Conservation (phyloP, 2,113 vertebrate species). For the Elachura formosa region DNA sequence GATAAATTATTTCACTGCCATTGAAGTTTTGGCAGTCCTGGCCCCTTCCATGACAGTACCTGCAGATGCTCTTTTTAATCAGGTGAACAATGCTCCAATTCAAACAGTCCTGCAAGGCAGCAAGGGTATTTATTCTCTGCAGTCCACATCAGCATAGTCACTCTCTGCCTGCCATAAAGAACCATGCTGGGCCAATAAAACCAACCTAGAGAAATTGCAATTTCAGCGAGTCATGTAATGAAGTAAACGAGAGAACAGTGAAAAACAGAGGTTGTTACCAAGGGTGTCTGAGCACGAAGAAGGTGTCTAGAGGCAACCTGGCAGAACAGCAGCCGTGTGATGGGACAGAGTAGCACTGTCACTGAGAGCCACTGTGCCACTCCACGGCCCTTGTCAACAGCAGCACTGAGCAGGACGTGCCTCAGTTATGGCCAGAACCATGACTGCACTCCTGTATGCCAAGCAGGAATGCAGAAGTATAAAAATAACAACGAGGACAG, state of each 20-base stretch:
- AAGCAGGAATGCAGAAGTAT: neutral
- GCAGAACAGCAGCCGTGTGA: neutral
- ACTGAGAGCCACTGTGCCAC: neutral
- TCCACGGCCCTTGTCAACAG: accelerated
- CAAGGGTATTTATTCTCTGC: neutral
- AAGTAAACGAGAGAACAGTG: neutral
- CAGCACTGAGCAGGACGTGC: neutral
- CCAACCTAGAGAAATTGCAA: accelerated
- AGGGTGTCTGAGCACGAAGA: neutral
- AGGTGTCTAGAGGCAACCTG: neutral
- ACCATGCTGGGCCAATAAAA: neutral
- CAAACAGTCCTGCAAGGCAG: neutral
- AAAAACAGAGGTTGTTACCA: neutral
- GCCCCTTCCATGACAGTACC: neutral
- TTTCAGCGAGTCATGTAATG: neutral
- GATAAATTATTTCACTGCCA: neutral
- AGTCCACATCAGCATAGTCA: neutral
- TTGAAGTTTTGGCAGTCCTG: neutral
- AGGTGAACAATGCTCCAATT: neutral
- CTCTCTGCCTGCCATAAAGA: neutral
- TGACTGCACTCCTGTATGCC: accelerated
- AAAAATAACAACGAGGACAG: neutral
- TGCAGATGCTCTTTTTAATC: neutral
- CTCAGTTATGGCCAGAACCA: neutral
- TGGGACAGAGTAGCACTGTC: neutral